Evolutionary conservation across 2,113 vertebrate species (phyloP).

Genomic region (Anser brachyrhynchus): DNA sequence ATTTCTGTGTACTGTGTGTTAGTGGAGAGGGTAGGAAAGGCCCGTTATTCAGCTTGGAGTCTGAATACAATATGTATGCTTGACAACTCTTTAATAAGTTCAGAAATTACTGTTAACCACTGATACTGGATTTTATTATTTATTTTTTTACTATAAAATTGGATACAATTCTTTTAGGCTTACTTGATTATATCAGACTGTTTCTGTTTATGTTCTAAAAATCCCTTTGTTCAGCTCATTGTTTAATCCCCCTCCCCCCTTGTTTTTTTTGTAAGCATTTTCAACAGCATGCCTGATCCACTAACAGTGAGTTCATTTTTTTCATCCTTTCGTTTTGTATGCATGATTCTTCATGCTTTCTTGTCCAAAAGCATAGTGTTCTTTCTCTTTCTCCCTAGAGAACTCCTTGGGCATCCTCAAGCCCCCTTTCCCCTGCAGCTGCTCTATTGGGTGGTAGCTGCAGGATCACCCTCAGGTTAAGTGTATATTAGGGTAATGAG

Average conservation of each 20-base stretch:
- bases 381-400: not conserved
- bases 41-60: not conserved
- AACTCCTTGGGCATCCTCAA: not conserved
- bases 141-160: not conserved
- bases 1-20: not conserved
- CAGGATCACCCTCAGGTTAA: constrained; percentile 6
- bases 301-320: not conserved
- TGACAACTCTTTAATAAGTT: not conserved
- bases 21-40: not conserved
- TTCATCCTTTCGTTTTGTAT: not conserved
- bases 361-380: not conserved
- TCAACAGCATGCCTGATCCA: not conserved
- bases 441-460: not conserved
- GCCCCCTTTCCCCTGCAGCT: not conserved
- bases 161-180: not conserved
- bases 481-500: not conserved
- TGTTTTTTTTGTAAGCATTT: not conserved
- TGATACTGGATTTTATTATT: not conserved
- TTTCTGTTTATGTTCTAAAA: not conserved
- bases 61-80: not conserved
- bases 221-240: not conserved
- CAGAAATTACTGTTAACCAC: not conserved
- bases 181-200: not conserved
- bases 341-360: not conserved
- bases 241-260: not conserved